Base-by-base conservation (phyloP, 2,888 invertebrate genomes). In the Cordilura impudica region DNA sequence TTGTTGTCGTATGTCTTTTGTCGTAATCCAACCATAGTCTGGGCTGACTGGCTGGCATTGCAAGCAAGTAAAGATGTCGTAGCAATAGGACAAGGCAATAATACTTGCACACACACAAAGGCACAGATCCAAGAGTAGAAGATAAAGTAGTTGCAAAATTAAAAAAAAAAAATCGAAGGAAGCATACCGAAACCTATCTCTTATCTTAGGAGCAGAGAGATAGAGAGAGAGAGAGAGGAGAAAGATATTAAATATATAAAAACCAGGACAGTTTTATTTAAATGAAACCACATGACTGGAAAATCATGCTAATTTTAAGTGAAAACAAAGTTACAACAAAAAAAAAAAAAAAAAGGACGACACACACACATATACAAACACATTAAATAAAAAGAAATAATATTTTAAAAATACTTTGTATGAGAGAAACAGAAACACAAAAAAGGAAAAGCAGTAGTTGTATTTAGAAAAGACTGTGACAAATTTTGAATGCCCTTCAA, bases 211-310 rank as follows among this genome's bases (percentile, higher is more conserved):
- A 19, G 14, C 16, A 31, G 35, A 35, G 35, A 26, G 7, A 65
- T 10, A 49, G 29, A 65, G 18, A 35, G 8, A 21, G 51, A 18
- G 26, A 43, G 26, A 67, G 39, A 47, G n/a, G 7, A 47, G 39
- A 54, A 26, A 47, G 12, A 19, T 53, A 43, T 21, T 21, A 21
- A 21, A 47, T 18, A 8, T 21, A 19, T 45, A 75, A 54, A 69
- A 75, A 21, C 29, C 39, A 61, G 61, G 67, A 26, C 63, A 75
- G 75, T 69, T 69, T 75, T 69, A 63, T 63, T 75, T 61, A 75
- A 79, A 74, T 78, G 69, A 78, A 79, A 79, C 79, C 74, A 75
- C 79, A 79, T 79, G 75, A 67, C 79, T 79, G 75, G 71, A 79
- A 79, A 75, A 79, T 79, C 71, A 66, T 72, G 75, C 60, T 71